Evolutionary conservation across 2,797 vertebrate species (phyloP).

Genomic region (Poecilia picta): DNA sequence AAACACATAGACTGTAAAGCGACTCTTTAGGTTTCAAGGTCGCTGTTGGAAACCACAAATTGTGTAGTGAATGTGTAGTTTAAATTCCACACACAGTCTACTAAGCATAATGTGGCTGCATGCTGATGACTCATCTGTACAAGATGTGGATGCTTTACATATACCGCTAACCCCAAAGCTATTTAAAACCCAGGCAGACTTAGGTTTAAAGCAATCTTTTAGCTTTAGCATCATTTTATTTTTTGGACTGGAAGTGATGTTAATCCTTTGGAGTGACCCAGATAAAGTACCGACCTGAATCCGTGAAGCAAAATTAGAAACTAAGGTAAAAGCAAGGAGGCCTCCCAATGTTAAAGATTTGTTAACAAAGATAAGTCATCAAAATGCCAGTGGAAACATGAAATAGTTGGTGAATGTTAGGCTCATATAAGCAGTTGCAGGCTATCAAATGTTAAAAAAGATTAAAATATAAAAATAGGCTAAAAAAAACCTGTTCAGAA

Average conservation of each 20-base stretch:
- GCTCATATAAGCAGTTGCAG: no score
- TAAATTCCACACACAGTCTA: neutral
- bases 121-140: constrained; percentile 54
- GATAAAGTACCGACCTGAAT: neutral
- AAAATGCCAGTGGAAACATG: neutral
- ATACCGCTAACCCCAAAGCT: neutral
- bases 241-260: neutral
- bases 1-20: neutral
- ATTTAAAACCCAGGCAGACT: neutral
- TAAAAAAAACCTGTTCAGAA: no score
- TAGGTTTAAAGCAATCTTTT: neutral
- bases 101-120: constrained; percentile 27
- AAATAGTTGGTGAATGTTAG: neutral
- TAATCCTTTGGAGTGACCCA: neutral
- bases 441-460: no score
- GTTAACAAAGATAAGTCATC: neutral
- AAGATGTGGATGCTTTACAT: constrained; percentile 26
- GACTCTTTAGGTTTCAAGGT: neutral
- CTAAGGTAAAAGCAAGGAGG: neutral
- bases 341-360: neutral
- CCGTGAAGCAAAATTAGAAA: neutral
- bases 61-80: neutral
- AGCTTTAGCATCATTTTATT: neutral
- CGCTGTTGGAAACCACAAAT: neutral
- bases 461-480: no score